Base-by-base conservation (phyloP, 2,113 vertebrate genomes). In the Riparia riparia region DNA sequence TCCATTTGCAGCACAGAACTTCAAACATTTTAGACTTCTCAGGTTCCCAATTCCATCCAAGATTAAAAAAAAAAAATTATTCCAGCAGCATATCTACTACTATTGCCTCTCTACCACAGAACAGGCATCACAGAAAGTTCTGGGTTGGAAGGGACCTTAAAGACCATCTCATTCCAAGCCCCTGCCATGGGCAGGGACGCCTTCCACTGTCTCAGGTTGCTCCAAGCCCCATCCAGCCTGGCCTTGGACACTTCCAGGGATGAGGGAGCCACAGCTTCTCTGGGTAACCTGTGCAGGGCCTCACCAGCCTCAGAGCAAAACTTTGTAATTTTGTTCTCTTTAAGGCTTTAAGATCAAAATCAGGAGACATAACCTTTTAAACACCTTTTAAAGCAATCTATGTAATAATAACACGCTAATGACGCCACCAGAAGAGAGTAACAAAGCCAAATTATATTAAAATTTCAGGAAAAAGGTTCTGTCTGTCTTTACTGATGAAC, bases 181-280 rank as follows among this genome's bases (percentile, higher is more conserved):
- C 0, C 12, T 66, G 15, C 6, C 37, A 44, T 17, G 32, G 37
- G 2, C 53, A 45, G 45, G 22, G 45, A 51, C 28, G 66, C 3
- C 15, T 39, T 39, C 39, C 19, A 14, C 8, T 14, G 3, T 4
- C 1, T 16, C 60, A 53, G 32, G 5, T 0, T 51, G 15, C 18
- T 82, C 28, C 32, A 51, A 89, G 12, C 4, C 32, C 2, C 0
- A 0, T 45, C 39, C 32, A 22, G 0, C 7, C 31, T 24, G 44
- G 3, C 5, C 22, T 58, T 20, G 12, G 2, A n/a, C 51, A 51
- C 12, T 66, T 39, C 44, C 51, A 66, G 32, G 18, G 31, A 44
- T 51, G 22, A 15, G 4, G 5, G 60, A 81, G 10, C 37, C 37
- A 45, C 44, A 73, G 32, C 3, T 58, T 6, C 77, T 58, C 32